phyloP scores from a whole-genome alignment of 2,113 vertebrate genomes.

The Esox niger region DNA sequence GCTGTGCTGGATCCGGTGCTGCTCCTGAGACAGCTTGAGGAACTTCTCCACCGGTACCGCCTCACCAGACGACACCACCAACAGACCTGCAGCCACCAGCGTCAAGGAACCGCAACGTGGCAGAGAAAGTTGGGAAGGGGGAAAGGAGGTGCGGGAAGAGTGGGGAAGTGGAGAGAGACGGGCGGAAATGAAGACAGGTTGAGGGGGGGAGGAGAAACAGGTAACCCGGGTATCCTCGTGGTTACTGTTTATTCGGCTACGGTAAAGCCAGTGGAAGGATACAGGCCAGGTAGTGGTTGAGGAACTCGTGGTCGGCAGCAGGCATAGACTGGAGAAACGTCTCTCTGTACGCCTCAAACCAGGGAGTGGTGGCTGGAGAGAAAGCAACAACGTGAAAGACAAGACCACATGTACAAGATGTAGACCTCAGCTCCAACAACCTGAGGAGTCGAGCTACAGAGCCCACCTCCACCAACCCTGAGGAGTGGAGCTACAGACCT shows the following conservation, averaged over 20 bases:
- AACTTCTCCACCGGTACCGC: conserved; percentile 90
- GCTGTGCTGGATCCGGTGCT: conserved; percentile 94
- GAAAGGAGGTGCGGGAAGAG: background rate
- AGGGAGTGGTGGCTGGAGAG: conserved; percentile 90
- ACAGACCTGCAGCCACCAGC: conserved; percentile 78
- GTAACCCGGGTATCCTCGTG: too few relatives aligned
- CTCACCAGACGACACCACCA: conserved; percentile 92
- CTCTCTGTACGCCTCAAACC: conserved; percentile 97
- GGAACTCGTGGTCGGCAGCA: conserved; percentile 93
- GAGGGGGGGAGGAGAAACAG: too few relatives aligned
- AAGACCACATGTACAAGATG: too few relatives aligned
- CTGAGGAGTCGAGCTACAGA: too few relatives aligned
- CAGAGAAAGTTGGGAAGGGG: background rate
- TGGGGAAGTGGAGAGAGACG: background rate
- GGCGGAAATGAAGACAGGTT: background rate
- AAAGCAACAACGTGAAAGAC: conserved; percentile 11
- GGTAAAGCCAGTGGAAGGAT: conserved; percentile 77
- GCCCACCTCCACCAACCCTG: too few relatives aligned
- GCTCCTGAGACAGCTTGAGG: conserved; percentile 93
- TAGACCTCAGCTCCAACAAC: too few relatives aligned
- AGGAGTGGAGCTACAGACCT: too few relatives aligned
- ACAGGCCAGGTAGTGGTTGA: conserved; percentile 98
- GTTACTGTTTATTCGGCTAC: background rate
- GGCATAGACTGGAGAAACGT: conserved; percentile 95
- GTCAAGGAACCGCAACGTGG: conserved; percentile 47